Evolutionary conservation across 1,140 invertebrate genomes (phyloP), one percentile per base, ranked within the genome.

Genomic region (Drosophila yakuba): DNA sequence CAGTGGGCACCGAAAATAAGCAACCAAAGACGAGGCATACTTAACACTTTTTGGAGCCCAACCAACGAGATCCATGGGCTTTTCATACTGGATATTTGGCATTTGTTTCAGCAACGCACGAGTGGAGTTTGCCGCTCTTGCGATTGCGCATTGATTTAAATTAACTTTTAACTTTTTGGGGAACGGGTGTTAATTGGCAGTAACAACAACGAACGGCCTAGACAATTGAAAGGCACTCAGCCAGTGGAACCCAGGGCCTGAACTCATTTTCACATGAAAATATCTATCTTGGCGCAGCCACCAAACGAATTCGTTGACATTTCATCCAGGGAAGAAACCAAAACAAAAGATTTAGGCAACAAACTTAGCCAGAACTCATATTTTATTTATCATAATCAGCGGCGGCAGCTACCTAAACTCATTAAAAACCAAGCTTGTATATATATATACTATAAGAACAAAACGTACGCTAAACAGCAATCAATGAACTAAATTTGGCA

Each of bases 21-120:
- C 54, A 79, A 54, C 76, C 60, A 52, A 71, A 71, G 59, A 74
- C 61, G 66, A 45, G 64, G 72, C 74, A 88, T 88, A 89, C 80
- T 88, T 89, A 89, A 89, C 84, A 88, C 84, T 88, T 88, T 88
- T 89, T 89, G 83, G 83, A 88, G 84, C 83, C 84, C 79, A 88
- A 89, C 84, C 78, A 86, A 86, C 83, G 74, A 83, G 82, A 32
- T 25, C 47, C 52, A 54, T n/a, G 44, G 64, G n/a, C n/a, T 47
- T 41, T 52, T 35, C 23, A 68, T 61, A 82, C 78, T 45, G 43
- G 10, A 45, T 23, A 45, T 45, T 43, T 83, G 84, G 73, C 84
- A 89, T 89, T 88, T 88, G 84, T 88, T 88, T 88, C 84, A 81
- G 82, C 78, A 72, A 86, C 82, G 82, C 82, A 86, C 82, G 82